Evolutionary conservation across 2,888 invertebrate species (phyloP).

Genomic region (Capitulum mitella): DNA sequence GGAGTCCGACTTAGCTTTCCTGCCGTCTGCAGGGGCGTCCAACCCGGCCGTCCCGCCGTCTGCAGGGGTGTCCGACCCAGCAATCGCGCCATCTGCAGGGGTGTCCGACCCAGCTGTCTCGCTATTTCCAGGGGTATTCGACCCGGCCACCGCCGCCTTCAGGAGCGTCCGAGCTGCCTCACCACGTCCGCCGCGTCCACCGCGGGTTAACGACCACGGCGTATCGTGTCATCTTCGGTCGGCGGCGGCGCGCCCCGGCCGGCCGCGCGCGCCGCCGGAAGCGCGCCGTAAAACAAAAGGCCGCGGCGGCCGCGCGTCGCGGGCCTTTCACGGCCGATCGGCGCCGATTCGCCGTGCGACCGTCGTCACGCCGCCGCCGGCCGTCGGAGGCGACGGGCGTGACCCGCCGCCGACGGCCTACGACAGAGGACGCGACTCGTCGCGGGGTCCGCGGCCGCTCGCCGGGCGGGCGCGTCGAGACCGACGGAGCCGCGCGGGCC

Average conservation of each 20-base stretch:
- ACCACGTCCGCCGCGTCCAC: not conserved
- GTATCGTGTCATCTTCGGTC: too few species aligned
- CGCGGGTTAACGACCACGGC: too few species aligned
- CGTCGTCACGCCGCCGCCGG: too few species aligned
- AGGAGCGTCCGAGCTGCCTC: not conserved
- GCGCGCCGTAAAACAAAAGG: conserved; percentile 7
- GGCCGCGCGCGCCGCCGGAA: not conserved
- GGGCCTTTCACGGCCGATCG: not conserved
- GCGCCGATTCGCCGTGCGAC: not conserved
- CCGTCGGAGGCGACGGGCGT: too few species aligned
- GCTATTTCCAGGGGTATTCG: too few species aligned
- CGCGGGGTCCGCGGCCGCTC: too few species aligned
- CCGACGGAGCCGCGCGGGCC: too few species aligned
- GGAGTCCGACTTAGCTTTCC: not conserved
- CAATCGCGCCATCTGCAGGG: not conserved
- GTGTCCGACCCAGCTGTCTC: too few species aligned
- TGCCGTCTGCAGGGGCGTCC: not conserved
- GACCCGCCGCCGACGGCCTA: too few species aligned
- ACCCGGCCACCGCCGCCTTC: not conserved
- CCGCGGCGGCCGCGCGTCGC: not conserved
- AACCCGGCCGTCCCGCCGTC: not conserved
- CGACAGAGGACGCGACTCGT: too few species aligned
- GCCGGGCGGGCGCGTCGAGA: too few species aligned
- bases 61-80: not conserved
- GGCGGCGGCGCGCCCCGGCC: too few species aligned